Conservation (phyloP, 2,797 vertebrate species). For the Propithecus perrieri region DNA sequence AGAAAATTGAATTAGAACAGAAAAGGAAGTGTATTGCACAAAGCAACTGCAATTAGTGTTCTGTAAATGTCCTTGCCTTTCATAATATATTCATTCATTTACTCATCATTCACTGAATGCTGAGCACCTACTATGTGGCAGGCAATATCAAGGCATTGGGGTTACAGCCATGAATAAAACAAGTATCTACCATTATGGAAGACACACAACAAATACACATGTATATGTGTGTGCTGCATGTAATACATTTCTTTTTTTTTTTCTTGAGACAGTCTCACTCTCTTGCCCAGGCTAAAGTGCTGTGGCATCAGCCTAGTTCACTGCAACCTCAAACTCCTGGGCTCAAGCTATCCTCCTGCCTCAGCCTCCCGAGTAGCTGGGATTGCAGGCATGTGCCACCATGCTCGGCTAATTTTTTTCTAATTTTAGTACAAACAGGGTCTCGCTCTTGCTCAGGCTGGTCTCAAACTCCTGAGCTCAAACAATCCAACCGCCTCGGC, state of each 20-base stretch:
- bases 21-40: background rate
- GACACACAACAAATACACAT: background rate
- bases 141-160: background rate
- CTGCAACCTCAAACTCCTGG: no score
- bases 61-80: constrained; percentile 30
- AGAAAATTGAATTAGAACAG: background rate
- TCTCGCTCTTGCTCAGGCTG: no score
- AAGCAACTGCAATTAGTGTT: background rate
- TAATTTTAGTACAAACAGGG: no score
- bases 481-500: no score
- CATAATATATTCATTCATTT: background rate
- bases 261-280: no score
- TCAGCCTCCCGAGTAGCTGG: no score
- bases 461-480: no score
- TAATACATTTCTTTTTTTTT: background rate
- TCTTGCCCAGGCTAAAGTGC: no score
- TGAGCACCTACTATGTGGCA: background rate
- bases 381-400: no score
- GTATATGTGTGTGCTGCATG: background rate
- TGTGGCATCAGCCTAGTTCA: no score
- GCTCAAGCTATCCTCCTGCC: no score
- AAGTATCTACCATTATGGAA: background rate
- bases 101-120: background rate
- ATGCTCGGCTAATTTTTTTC: no score
- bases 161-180: background rate